Percentiles rank a stretch among this genome's conserved stretches.
Conservation (phyloP, 2,888 invertebrate species). For the Amiota minor region DNA sequence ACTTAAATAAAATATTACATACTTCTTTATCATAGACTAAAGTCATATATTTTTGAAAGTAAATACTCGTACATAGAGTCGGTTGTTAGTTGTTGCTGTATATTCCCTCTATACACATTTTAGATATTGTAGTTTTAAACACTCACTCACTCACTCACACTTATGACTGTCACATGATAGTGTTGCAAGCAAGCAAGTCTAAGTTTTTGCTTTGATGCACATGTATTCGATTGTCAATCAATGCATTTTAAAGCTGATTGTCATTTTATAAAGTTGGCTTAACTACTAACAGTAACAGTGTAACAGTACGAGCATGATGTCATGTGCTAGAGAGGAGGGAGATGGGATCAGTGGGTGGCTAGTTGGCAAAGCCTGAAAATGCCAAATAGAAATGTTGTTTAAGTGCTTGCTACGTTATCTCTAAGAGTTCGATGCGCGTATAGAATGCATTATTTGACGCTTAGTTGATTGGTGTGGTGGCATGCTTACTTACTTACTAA, state of each 20-base stretch:
- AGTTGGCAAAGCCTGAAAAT: not conserved
- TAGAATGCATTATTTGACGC: slow-evolving; percentile 55
- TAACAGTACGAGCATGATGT: not conserved
- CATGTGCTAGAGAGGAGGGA: no score
- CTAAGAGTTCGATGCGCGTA: slow-evolving; percentile 42
- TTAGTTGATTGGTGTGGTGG: no score
- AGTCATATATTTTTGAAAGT: no score
- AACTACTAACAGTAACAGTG: not conserved
- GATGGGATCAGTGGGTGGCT: not conserved
- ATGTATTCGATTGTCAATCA: slow-evolving; percentile 62
- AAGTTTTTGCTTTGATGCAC: not conserved
- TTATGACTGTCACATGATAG: not conserved
- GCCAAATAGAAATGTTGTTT: slow-evolving; percentile 33
- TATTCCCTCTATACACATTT: no score
- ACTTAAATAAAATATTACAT: no score
- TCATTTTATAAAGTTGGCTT: slow-evolving; percentile 21
- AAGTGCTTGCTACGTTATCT: no score
- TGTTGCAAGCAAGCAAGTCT: not conserved
- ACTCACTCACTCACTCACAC: not conserved
- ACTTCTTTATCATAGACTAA: no score
- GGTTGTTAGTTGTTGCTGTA: no score
- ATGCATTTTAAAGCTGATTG: slow-evolving; percentile 64
- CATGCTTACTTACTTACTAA: no score
- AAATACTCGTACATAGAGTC: no score
- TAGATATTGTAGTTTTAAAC: not conserved